These are phyloP conservation scores for Paralichthys olivaceus DNA, from an alignment of 2,113 vertebrate species.

Conservation along the genomic window DNA sequence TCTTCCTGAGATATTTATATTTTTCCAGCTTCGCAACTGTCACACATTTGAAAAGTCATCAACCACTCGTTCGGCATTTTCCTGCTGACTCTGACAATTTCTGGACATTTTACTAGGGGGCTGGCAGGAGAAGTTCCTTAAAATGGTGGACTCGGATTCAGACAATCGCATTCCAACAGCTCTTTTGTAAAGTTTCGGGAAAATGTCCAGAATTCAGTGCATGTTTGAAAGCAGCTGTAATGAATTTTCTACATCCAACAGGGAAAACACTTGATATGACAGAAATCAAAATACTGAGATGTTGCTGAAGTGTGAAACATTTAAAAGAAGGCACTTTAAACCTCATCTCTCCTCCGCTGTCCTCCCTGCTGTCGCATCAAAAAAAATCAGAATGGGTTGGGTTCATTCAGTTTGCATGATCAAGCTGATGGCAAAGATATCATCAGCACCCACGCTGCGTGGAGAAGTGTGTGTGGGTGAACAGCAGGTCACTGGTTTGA, in stretches of 20 bases:
- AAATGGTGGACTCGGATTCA: no score
- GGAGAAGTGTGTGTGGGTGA: conserved; percentile 7
- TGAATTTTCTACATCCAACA: no score
- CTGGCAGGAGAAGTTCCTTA: no score
- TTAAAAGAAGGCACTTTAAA: neutral
- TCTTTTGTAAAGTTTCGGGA: no score
- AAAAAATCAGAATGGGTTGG: neutral
- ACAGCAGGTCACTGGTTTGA: conserved; percentile 46
- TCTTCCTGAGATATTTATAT: neutral
- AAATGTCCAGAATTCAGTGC: no score
- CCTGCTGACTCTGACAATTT: no score
- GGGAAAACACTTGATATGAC: neutral
- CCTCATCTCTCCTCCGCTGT: no score
- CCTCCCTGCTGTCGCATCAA: conserved; percentile 5
- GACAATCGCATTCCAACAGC: no score
- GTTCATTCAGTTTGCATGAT: conserved; percentile 1
- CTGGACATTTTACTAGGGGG: no score
- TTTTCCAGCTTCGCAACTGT: neutral
- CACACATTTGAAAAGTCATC: no score
- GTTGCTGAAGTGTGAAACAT: neutral
- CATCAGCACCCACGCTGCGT: conserved; percentile 5
- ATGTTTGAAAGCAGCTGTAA: no score
- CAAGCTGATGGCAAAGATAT: conserved; percentile 5
- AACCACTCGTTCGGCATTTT: no score
- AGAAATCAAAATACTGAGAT: neutral